phyloP scores from a whole-genome alignment of 1,140 invertebrate species.

The Rhyzopertha dominica region DNA sequence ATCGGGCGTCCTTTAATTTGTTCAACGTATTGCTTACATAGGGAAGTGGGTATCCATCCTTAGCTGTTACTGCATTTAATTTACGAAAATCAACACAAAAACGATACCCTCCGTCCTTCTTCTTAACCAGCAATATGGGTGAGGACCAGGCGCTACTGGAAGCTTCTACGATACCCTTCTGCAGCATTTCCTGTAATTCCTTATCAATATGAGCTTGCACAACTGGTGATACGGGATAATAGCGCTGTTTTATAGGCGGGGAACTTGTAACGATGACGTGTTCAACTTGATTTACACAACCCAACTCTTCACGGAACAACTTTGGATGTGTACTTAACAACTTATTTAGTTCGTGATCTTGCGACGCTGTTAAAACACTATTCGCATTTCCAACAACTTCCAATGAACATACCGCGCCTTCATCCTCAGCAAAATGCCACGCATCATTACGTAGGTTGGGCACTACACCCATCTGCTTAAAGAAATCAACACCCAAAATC shows the following conservation, averaged over 20 bases:
- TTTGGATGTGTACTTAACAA: too few relatives aligned
- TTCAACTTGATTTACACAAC: conserved; percentile 16
- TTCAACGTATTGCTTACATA: conserved; percentile 31
- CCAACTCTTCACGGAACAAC: conserved; percentile 6
- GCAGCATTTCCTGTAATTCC: conserved; percentile 26
- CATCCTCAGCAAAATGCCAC: not conserved
- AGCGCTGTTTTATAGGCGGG: conserved; percentile 25
- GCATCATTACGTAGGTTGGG: not conserved
- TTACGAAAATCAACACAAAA: too few relatives aligned
- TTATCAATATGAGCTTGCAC: conserved; percentile 18
- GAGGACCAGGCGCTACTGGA: conserved; percentile 24
- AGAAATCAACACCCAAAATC: conserved; percentile 6
- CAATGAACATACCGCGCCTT: too few relatives aligned
- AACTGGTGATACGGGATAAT: conserved; percentile 23
- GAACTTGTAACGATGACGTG: conserved; percentile 28
- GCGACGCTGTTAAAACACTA: too few relatives aligned
- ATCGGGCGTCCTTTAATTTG: conserved; percentile 28
- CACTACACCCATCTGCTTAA: not conserved
- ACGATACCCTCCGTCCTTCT: conserved; percentile 29
- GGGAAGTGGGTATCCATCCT: too few relatives aligned
- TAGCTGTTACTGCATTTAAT: too few relatives aligned
- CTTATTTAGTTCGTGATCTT: too few relatives aligned
- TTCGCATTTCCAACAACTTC: too few relatives aligned
- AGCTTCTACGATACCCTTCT: not conserved
- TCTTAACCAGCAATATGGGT: conserved; percentile 30